Evolutionary conservation across 2,113 vertebrate genomes (phyloP), one percentile per base, ranked within the genome.

Genomic region (Eolophus roseicapilla): DNA sequence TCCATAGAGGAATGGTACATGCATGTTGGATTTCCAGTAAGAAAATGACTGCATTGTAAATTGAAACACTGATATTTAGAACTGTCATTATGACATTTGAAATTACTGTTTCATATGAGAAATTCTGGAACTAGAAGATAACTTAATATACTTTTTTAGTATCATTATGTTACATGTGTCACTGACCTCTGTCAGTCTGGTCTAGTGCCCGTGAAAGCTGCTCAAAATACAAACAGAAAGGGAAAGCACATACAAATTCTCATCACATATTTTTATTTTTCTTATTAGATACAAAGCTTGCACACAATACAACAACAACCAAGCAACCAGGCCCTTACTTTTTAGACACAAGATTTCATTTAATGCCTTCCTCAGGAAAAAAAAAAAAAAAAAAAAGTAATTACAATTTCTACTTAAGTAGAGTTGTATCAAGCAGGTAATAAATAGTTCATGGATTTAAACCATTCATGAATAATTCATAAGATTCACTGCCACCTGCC

Each of bases 371-470:
- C n/a, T 80, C 31, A 37, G n/a, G 6, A 91, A 21, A 55, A 76
- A 21, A 94, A n/a, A 78, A 69, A 33, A 37, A 37, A 37, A 35
- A 63, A 44, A 29, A 17, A 47, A 62, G 8, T 33, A 28, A 20
- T 17, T 25, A 28, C 7, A 78, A 17, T 76, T 91, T 50, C 28
- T 55, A 20, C 37, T 82, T 65, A 82, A 86, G 68, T 52, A 77
- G 59, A 91, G 47, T 74, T 90, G 50, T 63, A 33, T 21, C 19
- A 64, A 59, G 17, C 13, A 71, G 49, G 78, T 86, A 93, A 93
- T 65, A 91, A 95, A 88, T 35, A 10, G 43, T 88, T 76, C 18
- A 52, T 74, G 17, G 10, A 89, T 93, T 95, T 49, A 90, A 93
- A 49, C 10, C 0, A 0, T 28, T 50, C 17, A 53, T 94, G 76